Conservation (phyloP, 2,888 invertebrate genomes). For the Heteropelma amictum region DNA sequence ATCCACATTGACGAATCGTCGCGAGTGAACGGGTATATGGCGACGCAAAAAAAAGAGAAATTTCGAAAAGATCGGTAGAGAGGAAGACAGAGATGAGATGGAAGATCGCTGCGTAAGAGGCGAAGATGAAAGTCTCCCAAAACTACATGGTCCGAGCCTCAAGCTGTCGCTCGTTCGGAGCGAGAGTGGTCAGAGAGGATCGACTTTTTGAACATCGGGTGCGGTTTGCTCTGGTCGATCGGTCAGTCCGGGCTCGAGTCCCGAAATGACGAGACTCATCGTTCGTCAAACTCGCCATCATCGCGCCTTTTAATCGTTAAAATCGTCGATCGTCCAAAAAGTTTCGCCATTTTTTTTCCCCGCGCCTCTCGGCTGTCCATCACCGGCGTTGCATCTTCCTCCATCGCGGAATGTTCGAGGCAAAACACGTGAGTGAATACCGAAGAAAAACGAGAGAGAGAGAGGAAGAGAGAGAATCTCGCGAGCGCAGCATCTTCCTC, state of each 20-base stretch:
- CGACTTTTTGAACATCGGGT: conserved; percentile 41
- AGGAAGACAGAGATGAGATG: not conserved
- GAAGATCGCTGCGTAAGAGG: conserved; percentile 23
- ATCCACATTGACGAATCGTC: conserved; percentile 47
- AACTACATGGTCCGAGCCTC: conserved; percentile 31
- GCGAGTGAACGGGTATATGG: not conserved
- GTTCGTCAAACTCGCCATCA: too few species aligned
- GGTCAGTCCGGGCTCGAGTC: conserved; percentile 40
- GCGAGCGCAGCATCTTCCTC: too few species aligned
- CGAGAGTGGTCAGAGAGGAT: conserved; percentile 29
- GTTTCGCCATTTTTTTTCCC: not conserved
- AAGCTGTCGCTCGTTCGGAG: conserved; percentile 11
- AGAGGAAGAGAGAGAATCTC: too few species aligned
- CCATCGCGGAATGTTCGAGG: not conserved
- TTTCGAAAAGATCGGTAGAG: conserved; percentile 5
- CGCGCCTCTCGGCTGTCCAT: not conserved
- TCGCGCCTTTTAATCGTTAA: not conserved
- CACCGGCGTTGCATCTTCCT: too few species aligned
- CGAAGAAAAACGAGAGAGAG: too few species aligned
- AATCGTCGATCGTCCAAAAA: not conserved
- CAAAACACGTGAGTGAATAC: conserved; percentile 23
- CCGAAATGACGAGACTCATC: conserved; percentile 46
- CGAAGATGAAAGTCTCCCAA: conserved; percentile 50
- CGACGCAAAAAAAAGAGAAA: conserved; percentile 15
- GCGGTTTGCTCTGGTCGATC: conserved; percentile 35